Evolutionary conservation across 1,140 invertebrate genomes (phyloP).

Genomic region (Heliconius eleuchia): DNA sequence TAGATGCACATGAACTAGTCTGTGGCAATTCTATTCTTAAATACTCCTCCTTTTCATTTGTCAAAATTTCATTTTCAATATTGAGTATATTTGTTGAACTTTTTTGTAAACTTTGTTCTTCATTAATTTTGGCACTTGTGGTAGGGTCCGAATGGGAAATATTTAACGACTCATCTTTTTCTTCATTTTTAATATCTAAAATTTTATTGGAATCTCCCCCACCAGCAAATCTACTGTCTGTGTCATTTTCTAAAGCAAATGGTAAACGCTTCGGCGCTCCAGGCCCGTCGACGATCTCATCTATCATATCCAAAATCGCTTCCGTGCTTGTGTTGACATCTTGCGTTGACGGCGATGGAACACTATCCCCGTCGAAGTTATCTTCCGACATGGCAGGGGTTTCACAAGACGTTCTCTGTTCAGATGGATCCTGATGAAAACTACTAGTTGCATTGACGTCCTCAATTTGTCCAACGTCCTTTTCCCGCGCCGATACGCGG

Average conservation of each 20-base stretch:
- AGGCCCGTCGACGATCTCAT: conserved; percentile 76
- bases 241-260: conserved; percentile 36
- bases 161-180: conserved; percentile 20
- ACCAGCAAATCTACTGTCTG: conserved; percentile 36
- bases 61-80: conserved; percentile 36
- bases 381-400: conserved; percentile 74
- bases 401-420: conserved; percentile 60
- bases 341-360: conserved; percentile 70
- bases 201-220: conserved; percentile 27
- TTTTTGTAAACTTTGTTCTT: conserved; percentile 36
- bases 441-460: conserved; percentile 72
- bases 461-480: conserved; percentile 70
- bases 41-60: conserved; percentile 40
- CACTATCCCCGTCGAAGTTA: conserved; percentile 74
- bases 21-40: conserved; percentile 44
- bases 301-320: conserved; percentile 79
- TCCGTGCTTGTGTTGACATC: conserved; percentile 79
- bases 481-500: conserved; percentile 80
- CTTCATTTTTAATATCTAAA: conserved; percentile 25
- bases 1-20: conserved; percentile 45
- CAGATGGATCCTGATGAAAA: conserved; percentile 61
- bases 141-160: conserved; percentile 35
- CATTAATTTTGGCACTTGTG: conserved; percentile 57
- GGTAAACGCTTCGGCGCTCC: conserved; percentile 67
- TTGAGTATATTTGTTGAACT: conserved; percentile 32